Evolutionary conservation across 2,113 vertebrate species (phyloP).

Genomic region (Stictonetta naevosa): DNA sequence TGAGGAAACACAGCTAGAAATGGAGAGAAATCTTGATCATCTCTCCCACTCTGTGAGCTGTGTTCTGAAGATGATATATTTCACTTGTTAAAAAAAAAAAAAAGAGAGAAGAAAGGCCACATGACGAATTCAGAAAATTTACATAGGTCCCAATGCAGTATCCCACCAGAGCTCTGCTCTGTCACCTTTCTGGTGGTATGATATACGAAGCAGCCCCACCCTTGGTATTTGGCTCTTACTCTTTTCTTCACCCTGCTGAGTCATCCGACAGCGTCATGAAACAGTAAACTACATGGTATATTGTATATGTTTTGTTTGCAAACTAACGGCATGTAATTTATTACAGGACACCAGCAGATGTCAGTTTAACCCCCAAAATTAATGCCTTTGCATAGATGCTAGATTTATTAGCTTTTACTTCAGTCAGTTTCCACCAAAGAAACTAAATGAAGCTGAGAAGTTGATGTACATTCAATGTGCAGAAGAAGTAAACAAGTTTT

Average conservation of each 20-base stretch:
- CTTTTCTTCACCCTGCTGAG: background rate
- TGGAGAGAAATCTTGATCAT: background rate
- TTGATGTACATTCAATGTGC: background rate
- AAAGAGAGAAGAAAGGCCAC: background rate
- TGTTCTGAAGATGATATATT: slow-evolving; percentile 29
- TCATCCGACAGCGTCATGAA: rapidly evolving
- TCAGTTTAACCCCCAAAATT: background rate
- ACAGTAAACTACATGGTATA: background rate
- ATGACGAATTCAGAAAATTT: background rate
- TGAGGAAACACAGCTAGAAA: background rate
- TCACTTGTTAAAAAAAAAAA: background rate
- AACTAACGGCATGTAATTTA: background rate
- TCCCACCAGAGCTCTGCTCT: rapidly evolving
- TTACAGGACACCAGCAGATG: slow-evolving; percentile 45
- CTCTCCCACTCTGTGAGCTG: background rate
- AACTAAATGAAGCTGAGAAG: background rate
- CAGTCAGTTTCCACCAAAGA: background rate
- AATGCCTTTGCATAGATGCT: background rate
- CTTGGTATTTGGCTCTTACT: rapidly evolving
- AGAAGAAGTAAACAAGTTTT: background rate
- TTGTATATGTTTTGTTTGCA: background rate
- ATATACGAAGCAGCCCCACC: background rate
- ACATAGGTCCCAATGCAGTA: rapidly evolving
- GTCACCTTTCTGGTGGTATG: rapidly evolving
- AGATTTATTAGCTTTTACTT: background rate